Percentiles rank a stretch among this genome's conserved stretches.
These are phyloP conservation scores for Sitodiplosis mosellana DNA, from an alignment of 1,140 invertebrate genomes.

Conservation along the genomic window DNA sequence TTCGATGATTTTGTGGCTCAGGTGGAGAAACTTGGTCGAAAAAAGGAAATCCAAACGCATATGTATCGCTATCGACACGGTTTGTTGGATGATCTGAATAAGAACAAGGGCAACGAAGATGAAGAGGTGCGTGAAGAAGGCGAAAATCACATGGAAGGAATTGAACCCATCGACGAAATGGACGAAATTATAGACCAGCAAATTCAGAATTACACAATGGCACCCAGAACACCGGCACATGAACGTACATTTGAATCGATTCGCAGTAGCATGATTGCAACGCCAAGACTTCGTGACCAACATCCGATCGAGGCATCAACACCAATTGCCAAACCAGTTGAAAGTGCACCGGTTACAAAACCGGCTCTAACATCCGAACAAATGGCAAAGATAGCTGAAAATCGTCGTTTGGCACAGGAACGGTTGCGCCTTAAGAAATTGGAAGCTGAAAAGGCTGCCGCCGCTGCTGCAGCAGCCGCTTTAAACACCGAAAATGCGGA, in stretches of 20 bases:
- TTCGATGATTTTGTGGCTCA: constrained; percentile 72
- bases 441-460: constrained; percentile 3
- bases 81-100: constrained; percentile 26
- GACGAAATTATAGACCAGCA: constrained; percentile 31
- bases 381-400: constrained; percentile 21
- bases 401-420: constrained; percentile 18
- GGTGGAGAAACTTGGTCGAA: constrained; percentile 61
- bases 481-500: too few species aligned
- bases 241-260: constrained; percentile 7
- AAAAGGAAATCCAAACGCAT: constrained; percentile 41
- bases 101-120: constrained; percentile 11
- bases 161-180: constrained; percentile 27
- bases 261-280: constrained; percentile 6
- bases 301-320: constrained; percentile 8
- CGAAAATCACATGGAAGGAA: constrained; percentile 5
- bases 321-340: neutral
- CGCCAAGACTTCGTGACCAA: constrained; percentile 14
- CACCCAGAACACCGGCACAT: neutral
- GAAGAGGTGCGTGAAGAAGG: constrained; percentile 12
- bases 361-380: constrained; percentile 10
- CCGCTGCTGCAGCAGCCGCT: neutral
- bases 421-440: constrained; percentile 12
- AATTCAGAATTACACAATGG: constrained; percentile 20
- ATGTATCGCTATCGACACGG: constrained; percentile 41
- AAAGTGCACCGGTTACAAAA: neutral